phyloP scores from a whole-genome alignment of 2,888 invertebrate genomes.

The Baronia brevicornis region DNA sequence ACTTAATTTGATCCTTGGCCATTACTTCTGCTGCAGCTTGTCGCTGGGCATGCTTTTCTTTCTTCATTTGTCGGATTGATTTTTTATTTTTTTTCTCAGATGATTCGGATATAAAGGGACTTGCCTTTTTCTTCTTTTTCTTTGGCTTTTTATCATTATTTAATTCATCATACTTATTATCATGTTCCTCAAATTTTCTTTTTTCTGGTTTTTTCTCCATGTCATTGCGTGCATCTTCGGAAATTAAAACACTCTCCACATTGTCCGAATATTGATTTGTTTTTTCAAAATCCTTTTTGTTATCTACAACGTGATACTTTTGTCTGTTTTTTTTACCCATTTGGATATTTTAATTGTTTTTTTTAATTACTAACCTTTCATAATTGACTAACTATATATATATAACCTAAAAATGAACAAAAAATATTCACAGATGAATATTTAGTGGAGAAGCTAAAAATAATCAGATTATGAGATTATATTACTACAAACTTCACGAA shows the following conservation, averaged over 20 bases:
- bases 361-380: conserved; percentile 20
- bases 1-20: conserved; percentile 70
- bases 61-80: conserved; percentile 80
- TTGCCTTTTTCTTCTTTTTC: conserved; percentile 52
- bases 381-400: conserved; percentile 16
- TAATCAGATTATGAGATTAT: no score
- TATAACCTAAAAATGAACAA: conserved; percentile 5
- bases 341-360: conserved; percentile 21
- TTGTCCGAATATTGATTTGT: no score
- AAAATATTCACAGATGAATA: conserved; percentile 8
- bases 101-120: conserved; percentile 32
- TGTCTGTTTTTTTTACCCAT: no score
- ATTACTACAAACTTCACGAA: no score
- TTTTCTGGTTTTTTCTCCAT: conserved; percentile 16
- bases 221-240: conserved; percentile 18
- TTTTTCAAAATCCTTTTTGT: no score
- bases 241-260: no score
- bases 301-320: conserved; percentile 14
- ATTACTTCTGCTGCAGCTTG: conserved; percentile 71
- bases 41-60: conserved; percentile 75
- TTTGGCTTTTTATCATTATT: conserved; percentile 41
- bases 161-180: conserved; percentile 34
- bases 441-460: no score
- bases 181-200: conserved; percentile 18
- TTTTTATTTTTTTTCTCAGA: conserved; percentile 60